Conservation (phyloP, 1,140 invertebrate genomes). For the Melitaea cinxia region DNA sequence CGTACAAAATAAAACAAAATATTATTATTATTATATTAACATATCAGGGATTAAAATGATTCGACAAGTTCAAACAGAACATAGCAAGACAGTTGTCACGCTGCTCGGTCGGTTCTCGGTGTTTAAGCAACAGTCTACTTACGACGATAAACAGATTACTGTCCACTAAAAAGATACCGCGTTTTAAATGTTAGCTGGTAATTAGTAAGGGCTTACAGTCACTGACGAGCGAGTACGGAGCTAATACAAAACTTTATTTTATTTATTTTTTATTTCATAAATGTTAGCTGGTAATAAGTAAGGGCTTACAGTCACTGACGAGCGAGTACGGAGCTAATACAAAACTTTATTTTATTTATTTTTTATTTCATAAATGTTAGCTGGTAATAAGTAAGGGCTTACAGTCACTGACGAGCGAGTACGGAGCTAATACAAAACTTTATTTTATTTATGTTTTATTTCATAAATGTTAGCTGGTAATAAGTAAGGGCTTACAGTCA, state of each 20-base stretch:
- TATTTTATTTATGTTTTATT: no score
- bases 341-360: no score
- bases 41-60: no score
- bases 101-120: neutral
- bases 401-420: neutral
- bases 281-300: no score
- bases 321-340: neutral
- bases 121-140: neutral
- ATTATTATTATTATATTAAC: no score
- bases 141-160: constrained; percentile 4
- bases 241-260: neutral
- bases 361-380: no score
- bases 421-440: neutral
- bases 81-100: neutral
- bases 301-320: neutral
- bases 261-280: no score
- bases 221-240: neutral
- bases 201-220: neutral
- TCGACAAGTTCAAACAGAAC: neutral
- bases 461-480: no score
- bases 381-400: neutral
- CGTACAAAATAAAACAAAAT: no score
- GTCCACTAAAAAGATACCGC: constrained; percentile 8
- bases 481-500: neutral
- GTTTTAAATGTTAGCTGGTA: neutral